A percentile compares a stretch with the other conserved stretches of the same genome.
Evolutionary conservation across 2,797 vertebrate genomes (phyloP).

Genomic region (Gymnodraco acuticeps): DNA sequence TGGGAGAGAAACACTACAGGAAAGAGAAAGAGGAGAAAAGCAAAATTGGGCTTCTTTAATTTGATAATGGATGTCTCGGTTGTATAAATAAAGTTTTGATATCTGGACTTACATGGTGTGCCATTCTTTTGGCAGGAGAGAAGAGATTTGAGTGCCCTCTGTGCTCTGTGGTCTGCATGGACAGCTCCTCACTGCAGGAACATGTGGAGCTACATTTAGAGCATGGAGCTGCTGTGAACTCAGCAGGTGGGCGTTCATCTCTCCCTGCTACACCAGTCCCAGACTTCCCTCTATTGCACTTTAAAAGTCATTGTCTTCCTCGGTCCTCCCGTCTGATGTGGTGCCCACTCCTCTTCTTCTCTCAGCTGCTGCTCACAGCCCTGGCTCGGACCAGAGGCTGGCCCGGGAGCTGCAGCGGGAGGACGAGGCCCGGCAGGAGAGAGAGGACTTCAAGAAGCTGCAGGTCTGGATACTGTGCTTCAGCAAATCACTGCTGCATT

Average conservation of each 20-base stretch:
- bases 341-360: background rate
- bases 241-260: slow-evolving; percentile 46
- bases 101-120: background rate
- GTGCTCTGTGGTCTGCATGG: slow-evolving; percentile 69
- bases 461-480: slow-evolving; percentile 78
- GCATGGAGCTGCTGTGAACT: slow-evolving; percentile 16
- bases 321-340: background rate
- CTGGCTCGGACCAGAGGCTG: slow-evolving; percentile 68
- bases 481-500: background rate
- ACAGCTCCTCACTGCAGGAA: slow-evolving; percentile 75
- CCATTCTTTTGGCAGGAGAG: slow-evolving; percentile 43
- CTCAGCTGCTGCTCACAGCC: slow-evolving; percentile 10
- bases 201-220: slow-evolving; percentile 84
- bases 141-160: slow-evolving; percentile 72
- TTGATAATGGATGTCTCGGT: background rate
- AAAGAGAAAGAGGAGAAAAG: background rate
- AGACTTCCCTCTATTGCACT: background rate
- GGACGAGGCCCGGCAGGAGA: slow-evolving; percentile 84
- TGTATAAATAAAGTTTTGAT: background rate
- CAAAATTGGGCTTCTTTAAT: background rate
- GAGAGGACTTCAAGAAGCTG: slow-evolving; percentile 88
- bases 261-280: background rate
- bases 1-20: no score
- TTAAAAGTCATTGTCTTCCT: background rate
- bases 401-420: slow-evolving; percentile 87